These are phyloP conservation scores for Scelioninae gen. 2 DNA, from an alignment of 2,888 invertebrate genomes.

Conservation along the genomic window DNA sequence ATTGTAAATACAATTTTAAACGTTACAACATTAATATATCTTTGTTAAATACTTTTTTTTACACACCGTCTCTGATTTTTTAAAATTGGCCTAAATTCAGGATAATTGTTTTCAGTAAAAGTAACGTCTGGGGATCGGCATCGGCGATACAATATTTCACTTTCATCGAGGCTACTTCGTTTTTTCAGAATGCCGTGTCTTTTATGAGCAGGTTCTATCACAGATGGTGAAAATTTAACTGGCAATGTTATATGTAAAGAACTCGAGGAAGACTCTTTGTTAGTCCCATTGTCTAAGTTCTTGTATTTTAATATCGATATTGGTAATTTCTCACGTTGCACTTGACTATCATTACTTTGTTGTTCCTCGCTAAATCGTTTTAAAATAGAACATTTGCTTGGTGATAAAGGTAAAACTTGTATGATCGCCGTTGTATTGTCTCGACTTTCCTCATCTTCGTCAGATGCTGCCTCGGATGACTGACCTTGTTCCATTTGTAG, in stretches of 20 bases:
- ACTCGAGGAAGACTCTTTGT: slow-evolving; percentile 66
- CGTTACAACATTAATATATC: no score
- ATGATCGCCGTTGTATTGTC: slow-evolving; percentile 43
- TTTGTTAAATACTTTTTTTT: no score
- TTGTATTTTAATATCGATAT: slow-evolving; percentile 80
- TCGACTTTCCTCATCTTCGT: slow-evolving; percentile 47
- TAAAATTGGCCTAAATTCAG: slow-evolving; percentile 81
- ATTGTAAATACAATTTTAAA: no score
- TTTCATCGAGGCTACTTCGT: slow-evolving; percentile 88
- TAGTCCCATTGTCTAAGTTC: slow-evolving; percentile 75
- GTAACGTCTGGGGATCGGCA: slow-evolving; percentile 84
- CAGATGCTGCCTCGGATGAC: slow-evolving; percentile 3
- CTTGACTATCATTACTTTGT: slow-evolving; percentile 56
- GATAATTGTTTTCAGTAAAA: slow-evolving; percentile 78
- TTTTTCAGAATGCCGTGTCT: slow-evolving; percentile 90
- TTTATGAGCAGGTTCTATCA: slow-evolving; percentile 82
- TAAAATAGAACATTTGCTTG: slow-evolving; percentile 65
- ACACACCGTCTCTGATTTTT: slow-evolving; percentile 79
- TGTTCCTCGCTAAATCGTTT: slow-evolving; percentile 63
- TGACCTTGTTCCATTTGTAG: slow-evolving; percentile 29
- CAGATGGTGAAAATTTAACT: slow-evolving; percentile 88
- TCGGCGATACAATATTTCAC: slow-evolving; percentile 81
- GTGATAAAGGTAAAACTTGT: slow-evolving; percentile 61
- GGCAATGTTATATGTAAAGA: slow-evolving; percentile 79
- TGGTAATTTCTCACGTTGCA: slow-evolving; percentile 70